Base-by-base conservation (phyloP, 2,888 invertebrate species). In the Synergus laeviventris region DNA sequence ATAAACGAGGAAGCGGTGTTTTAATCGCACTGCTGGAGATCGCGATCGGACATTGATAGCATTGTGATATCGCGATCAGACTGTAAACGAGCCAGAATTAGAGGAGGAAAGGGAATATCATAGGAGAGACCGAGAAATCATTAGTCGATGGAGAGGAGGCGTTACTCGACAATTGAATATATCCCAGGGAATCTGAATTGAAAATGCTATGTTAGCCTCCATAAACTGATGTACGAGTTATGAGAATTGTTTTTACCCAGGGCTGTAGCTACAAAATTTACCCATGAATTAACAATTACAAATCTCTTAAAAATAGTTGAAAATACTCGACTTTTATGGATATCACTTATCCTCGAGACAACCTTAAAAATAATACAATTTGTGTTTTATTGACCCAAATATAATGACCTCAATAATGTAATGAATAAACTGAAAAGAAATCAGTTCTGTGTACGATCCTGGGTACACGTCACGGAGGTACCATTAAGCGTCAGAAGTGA, bases 1-100 rank as follows among this genome's bases (percentile, higher is more conserved):
- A 79, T 79, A 79, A 78, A 79, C 83, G 84, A 85, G 87, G 87
- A 84, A 86, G 82, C 84, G 78, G 84, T 79, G 84, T 85, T 86
- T 85, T 85, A 86, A 86, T 87, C 84, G 66, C 77, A 54, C 59
- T 60, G 73, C 60, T 76, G 70, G 73, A 76, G 70, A 76, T 82
- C 79, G 79, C 78, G 79, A 79, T 82, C 74, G 59, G 36, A 73
- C 54, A 60, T 49, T 60, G 81, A 81, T 82, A 83, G 73, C 80
- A 78, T 73, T 79, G 73, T 76, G 79, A 79, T 80, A 79, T 81
- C 78, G 77, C 80, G 80, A 80, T 80, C 74, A 70, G 77, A 76
- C 74, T 73, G 70, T 60, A 62, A 70, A 77, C 74, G 45, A 75
- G 70, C 61, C 38, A 66, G 75, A 70, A 70, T 70, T 70, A 70